Base-by-base conservation (phyloP, 2,113 vertebrate species). In the Aviceda subcristata region DNA sequence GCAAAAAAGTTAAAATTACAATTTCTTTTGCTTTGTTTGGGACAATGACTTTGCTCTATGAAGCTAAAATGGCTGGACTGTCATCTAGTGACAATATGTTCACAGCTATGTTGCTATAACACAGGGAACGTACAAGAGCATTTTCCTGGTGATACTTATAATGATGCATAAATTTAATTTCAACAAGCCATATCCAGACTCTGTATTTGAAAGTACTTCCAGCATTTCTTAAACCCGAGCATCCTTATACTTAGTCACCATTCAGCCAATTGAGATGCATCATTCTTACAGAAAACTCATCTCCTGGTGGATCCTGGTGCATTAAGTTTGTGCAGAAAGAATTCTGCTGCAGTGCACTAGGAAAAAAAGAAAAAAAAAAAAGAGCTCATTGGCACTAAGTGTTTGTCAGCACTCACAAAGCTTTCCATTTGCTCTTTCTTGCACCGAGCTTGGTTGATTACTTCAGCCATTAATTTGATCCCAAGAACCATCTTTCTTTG, bases 1-100 rank as follows among this genome's bases (percentile, higher is more conserved):
- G 6, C 1, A 34, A 76, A 53, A 50, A 50, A 23, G 6, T 8
- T 48, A 64, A 56, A 72, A 56, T 57, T 84, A 83, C 32, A 86
- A 73, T 96, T 97, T 91, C 36, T 96, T 96, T 96, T 29, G 15
- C 73, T 92, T 96, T 96, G 46, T 89, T 96, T 27, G 5, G 30
- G 45, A 77, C 79, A 94, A 91, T 77, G 41, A 77, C 32, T 94
- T 92, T 93, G n/a, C 46, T 97, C 93, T 73, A 34, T 15, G 74
- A 97, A 96, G 71, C 73, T 84, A 90, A 85, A 97, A 93, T 73
- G 38, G 26, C 18, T 48, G 79, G 89, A 94, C 90, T 88, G 71
- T 97, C 56, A 95, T 69, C 57, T 79, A 91, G 83, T 94, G 90
- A 92, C 55, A 96, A 67, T 87, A 96, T 23, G 6, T 64, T 69